A percentile compares a stretch with the other conserved stretches of the same genome.
These are phyloP conservation scores for Melanocharis versteri DNA, from an alignment of 2,113 vertebrate species.

Conservation along the genomic window DNA sequence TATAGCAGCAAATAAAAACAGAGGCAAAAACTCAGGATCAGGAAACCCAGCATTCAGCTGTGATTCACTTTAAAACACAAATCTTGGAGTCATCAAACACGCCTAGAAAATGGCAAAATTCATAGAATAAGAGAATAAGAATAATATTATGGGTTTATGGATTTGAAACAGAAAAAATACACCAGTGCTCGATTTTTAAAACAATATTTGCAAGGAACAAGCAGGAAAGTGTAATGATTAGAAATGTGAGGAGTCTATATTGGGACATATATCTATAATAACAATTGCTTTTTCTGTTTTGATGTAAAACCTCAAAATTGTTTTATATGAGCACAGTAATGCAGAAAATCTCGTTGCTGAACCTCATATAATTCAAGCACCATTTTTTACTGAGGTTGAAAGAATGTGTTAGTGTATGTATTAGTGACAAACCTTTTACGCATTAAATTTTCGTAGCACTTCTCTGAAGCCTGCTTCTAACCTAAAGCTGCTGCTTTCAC, in stretches of 20 bases:
- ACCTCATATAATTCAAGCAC: background rate
- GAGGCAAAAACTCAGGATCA: background rate
- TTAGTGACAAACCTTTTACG: background rate
- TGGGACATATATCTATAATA: background rate
- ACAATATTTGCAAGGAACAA: background rate
- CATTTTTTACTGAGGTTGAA: background rate
- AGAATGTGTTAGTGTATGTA: background rate
- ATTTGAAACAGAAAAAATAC: background rate
- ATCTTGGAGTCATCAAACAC: background rate
- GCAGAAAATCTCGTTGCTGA: background rate
- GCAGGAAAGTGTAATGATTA: background rate
- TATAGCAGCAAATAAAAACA: background rate
- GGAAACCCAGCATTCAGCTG: background rate
- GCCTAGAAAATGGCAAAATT: background rate
- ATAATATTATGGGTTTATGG: background rate
- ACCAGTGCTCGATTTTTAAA: background rate
- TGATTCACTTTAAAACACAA: background rate
- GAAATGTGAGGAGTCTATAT: background rate
- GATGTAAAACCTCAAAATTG: background rate
- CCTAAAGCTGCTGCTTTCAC: background rate
- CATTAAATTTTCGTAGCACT: fast-evolving
- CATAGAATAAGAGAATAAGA: background rate
- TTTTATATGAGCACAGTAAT: background rate
- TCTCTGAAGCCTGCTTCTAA: background rate
- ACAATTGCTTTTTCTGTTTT: background rate